A percentile compares a stretch with the other conserved stretches of the same genome.
Evolutionary conservation across 2,113 vertebrate species (phyloP).

Genomic region (Thunnus maccoyii): DNA sequence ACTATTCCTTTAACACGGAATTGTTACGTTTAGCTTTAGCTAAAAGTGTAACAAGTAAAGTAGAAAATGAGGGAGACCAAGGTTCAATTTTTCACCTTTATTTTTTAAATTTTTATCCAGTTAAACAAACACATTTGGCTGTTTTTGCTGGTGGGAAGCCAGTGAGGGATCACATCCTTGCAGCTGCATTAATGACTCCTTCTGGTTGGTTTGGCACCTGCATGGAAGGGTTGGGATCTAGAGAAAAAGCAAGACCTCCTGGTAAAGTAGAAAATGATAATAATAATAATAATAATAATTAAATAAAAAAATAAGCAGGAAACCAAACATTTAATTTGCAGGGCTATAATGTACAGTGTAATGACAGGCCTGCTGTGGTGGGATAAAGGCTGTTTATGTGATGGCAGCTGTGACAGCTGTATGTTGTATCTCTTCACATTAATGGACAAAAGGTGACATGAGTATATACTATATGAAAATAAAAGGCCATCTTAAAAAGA

Average conservation of each 20-base stretch:
- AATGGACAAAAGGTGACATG: slow-evolving; percentile 17
- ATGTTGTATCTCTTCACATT: slow-evolving; percentile 10
- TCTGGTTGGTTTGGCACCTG: background rate
- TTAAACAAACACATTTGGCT: too few relatives aligned
- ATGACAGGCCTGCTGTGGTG: slow-evolving; percentile 10
- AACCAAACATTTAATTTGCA: background rate
- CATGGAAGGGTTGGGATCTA: background rate
- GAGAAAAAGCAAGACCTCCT: background rate
- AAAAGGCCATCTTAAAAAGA: slow-evolving; percentile 39
- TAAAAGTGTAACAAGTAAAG: too few relatives aligned
- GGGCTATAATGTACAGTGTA: background rate
- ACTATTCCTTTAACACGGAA: background rate
- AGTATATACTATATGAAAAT: slow-evolving; percentile 43
- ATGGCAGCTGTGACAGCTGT: background rate
- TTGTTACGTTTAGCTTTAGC: too few relatives aligned
- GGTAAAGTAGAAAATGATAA: too few relatives aligned
- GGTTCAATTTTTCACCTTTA: too few relatives aligned
- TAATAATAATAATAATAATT: too few relatives aligned
- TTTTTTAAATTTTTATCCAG: too few relatives aligned
- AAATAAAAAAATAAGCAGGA: background rate
- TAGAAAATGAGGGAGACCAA: too few relatives aligned
- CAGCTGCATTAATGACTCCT: background rate
- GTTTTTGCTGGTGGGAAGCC: background rate
- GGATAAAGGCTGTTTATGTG: background rate
- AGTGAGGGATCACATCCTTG: background rate